phyloP scores from a whole-genome alignment of 2,888 invertebrate species.

The Operophtera brumata region DNA sequence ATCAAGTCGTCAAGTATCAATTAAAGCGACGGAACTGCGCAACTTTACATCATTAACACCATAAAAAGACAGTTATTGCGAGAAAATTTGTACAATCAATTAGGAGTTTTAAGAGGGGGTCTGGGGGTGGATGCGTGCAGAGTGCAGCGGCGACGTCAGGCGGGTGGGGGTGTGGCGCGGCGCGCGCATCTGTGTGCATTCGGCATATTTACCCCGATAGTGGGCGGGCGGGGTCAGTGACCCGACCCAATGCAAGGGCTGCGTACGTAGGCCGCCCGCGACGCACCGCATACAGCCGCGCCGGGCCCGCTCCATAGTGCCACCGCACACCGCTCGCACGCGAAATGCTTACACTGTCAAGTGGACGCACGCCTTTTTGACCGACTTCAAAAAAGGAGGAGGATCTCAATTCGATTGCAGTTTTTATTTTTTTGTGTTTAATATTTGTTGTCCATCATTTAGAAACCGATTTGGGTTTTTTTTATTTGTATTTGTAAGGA shows the following conservation, averaged over 20 bases:
- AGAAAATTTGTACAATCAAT: slow-evolving; percentile 81
- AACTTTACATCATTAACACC: slow-evolving; percentile 78
- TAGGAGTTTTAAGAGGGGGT: slow-evolving; percentile 78
- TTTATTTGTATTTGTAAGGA: no score
- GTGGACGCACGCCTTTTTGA: slow-evolving; percentile 70
- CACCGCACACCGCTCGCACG: slow-evolving; percentile 62
- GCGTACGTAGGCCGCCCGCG: slow-evolving; percentile 72
- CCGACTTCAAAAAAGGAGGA: no score
- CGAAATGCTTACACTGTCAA: slow-evolving; percentile 74
- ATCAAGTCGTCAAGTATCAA: slow-evolving; percentile 64
- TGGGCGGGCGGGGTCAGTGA: slow-evolving; percentile 78
- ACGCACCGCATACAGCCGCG: slow-evolving; percentile 50
- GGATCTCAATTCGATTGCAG: no score
- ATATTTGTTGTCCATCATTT: no score
- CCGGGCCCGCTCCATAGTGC: slow-evolving; percentile 68
- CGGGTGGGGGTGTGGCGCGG: slow-evolving; percentile 56
- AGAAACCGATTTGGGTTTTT: no score
- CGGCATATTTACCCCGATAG: slow-evolving; percentile 81
- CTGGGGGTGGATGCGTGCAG: slow-evolving; percentile 67
- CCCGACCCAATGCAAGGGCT: slow-evolving; percentile 79
- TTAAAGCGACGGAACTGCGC: slow-evolving; percentile 71
- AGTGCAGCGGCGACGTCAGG: slow-evolving; percentile 64
- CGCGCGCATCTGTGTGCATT: slow-evolving; percentile 81
- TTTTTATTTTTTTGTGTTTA: no score
- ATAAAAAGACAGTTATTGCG: slow-evolving; percentile 80